Conservation (phyloP, 2,797 vertebrate species). For the Lindbergichthys nudifrons region DNA sequence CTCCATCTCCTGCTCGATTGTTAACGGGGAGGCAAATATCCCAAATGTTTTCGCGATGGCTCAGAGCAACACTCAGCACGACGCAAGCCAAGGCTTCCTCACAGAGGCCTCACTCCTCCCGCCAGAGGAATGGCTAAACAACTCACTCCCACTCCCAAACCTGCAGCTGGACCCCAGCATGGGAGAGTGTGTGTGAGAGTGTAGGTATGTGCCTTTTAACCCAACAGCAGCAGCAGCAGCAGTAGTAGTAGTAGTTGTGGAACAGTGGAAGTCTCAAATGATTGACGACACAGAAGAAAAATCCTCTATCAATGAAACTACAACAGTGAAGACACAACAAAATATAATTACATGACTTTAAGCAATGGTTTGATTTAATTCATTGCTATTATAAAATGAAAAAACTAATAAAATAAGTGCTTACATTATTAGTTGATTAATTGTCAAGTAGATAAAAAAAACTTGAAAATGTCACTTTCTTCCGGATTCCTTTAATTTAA, state of each 20-base stretch:
- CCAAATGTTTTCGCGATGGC: constrained; percentile 70
- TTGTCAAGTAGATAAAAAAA: background rate
- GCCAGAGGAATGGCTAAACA: constrained; percentile 80
- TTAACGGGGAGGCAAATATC: constrained; percentile 58
- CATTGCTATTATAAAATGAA: background rate
- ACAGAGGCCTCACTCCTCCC: constrained; percentile 76
- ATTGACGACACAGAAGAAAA: constrained; percentile 21
- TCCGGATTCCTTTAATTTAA: background rate
- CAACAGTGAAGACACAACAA: background rate
- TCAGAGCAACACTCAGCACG: constrained; percentile 72
- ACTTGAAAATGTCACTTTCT: background rate
- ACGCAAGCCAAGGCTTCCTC: constrained; percentile 56
- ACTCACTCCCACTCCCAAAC: constrained; percentile 69
- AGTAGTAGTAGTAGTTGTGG: constrained; percentile 3
- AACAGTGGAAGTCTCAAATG: constrained; percentile 13
- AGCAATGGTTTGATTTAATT: background rate
- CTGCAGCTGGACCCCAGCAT: constrained; percentile 42
- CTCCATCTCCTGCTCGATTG: constrained; percentile 66
- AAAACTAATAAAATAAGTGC: background rate
- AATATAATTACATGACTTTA: background rate
- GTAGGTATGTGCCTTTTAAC: constrained; percentile 14
- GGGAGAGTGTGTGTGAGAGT: constrained; percentile 11
- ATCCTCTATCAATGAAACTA: background rate
- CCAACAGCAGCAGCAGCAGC: constrained; percentile 24
- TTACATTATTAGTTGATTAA: background rate